Conservation (phyloP, 2,797 vertebrate genomes). For the Diceros bicornis region DNA sequence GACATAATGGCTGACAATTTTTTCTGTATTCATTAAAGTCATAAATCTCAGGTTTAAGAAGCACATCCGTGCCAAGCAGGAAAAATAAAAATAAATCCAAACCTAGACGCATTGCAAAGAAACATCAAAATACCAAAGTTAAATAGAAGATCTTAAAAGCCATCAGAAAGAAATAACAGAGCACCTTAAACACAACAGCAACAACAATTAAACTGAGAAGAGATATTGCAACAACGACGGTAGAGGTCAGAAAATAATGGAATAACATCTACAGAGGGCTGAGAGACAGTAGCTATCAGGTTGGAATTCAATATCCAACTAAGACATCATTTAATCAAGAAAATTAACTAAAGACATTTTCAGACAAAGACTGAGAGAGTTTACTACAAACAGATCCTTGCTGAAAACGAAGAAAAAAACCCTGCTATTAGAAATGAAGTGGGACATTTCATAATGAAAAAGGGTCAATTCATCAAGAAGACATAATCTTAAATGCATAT, state of each 20-base stretch:
- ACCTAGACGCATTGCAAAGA: conserved; percentile 58
- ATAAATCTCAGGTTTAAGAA: conserved; percentile 74
- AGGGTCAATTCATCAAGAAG: conserved; percentile 21
- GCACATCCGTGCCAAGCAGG: conserved; percentile 28
- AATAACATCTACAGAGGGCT: conserved; percentile 39
- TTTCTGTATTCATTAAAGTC: conserved; percentile 73
- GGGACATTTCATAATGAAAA: conserved; percentile 7
- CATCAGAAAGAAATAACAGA: conserved; percentile 46
- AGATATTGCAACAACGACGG: conserved; percentile 22
- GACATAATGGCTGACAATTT: conserved; percentile 71
- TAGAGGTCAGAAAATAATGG: conserved; percentile 52
- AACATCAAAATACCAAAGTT: conserved; percentile 61
- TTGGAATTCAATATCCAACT: conserved; percentile 69
- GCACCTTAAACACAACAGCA: not conserved
- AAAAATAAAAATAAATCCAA: conserved; percentile 66
- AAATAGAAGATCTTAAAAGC: conserved; percentile 63
- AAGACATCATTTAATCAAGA: conserved; percentile 51
- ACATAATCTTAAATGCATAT: conserved; percentile 43
- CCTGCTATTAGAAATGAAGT: conserved; percentile 8
- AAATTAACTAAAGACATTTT: conserved; percentile 18
- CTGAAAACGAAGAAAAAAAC: conserved; percentile 43
- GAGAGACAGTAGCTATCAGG: not conserved
- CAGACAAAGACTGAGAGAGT: conserved; percentile 48
- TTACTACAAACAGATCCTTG: conserved; percentile 41
- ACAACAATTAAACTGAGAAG: conserved; percentile 39